These are phyloP conservation scores for Drosophila neotestacea DNA, from an alignment of 2,888 invertebrate genomes.

Conservation along the genomic window DNA sequence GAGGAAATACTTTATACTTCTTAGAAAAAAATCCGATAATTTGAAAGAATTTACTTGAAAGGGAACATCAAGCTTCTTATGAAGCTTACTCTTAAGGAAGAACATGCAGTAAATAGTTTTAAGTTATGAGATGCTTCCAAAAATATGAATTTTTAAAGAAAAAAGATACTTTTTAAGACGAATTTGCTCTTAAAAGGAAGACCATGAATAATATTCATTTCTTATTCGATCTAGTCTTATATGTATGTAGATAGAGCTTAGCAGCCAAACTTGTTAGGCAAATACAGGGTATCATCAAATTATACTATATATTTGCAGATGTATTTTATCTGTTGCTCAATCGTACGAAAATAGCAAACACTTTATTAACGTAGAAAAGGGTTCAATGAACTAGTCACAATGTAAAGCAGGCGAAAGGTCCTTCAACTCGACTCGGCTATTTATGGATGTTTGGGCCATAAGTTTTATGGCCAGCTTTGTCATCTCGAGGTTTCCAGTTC, in stretches of 20 bases:
- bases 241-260: too few species aligned
- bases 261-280: too few species aligned
- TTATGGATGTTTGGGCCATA: conserved; percentile 14
- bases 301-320: too few species aligned
- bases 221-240: too few species aligned
- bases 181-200: background rate
- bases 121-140: too few species aligned
- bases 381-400: conserved; percentile 29
- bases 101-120: too few species aligned
- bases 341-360: conserved; percentile 9
- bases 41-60: too few species aligned
- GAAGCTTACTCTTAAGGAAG: too few species aligned
- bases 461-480: conserved; percentile 12
- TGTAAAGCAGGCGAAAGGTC: conserved; percentile 11
- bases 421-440: conserved; percentile 14
- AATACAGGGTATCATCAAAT: background rate
- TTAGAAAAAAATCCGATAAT: too few species aligned
- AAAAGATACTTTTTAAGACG: background rate
- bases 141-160: background rate
- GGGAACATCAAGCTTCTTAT: too few species aligned
- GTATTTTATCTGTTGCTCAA: conserved; percentile 17
- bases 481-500: conserved; percentile 3
- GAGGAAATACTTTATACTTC: too few species aligned
- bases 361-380: conserved; percentile 24
- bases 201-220: too few species aligned